Evolutionary conservation across 1,140 invertebrate genomes (phyloP), one percentile per base, ranked within the genome.

Genomic region (Drepana arcuata): DNA sequence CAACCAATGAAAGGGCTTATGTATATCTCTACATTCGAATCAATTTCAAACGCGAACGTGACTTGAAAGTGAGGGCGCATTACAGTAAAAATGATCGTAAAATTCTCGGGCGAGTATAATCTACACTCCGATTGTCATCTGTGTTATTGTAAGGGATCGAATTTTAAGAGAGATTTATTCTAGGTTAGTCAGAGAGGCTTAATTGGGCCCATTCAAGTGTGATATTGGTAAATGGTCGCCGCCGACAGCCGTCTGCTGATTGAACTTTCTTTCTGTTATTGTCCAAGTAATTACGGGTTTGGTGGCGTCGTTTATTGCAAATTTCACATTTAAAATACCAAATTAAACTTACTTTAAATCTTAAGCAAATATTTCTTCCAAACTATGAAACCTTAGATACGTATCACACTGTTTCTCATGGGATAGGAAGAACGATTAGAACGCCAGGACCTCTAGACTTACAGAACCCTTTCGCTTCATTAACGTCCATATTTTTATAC

Each of bases 121-220:
- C 48, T 56, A 56, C 39, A 48, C 54, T 53, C 41, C 43, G 42
- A 53, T 56, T 56, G 47, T 59, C 41, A 45, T 55, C 34, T 42
- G 34, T 38, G 41, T 51, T 56, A 55, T 53, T 55, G 14, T 44
- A 51, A 48, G 41, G 47, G 41, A 48, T 57, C 27, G 46, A 43
- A 48, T 58, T 60, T 50, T 50, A 45, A 57, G 36, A 37, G 34
- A 50, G 52, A 61, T 66, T 59, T 58, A 56, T 61, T 64, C 31
- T 58, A 59, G 47, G 35, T 54, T 49, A 43, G 41, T 41, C 38
- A 36, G 42, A 35, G 38, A 33, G 48, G 39, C 58, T 66, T 68
- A 71, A 71, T 71, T 68, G 59, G 55, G 50, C 48, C 60, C 52
- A 71, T 74, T 69, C 58, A 74, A 43, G 40, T 60, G 57, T 59